Percentiles rank a stretch among this genome's conserved stretches.
These are phyloP conservation scores for Smittia sp. DNA, from an alignment of 2,888 invertebrate species.

Conservation along the genomic window DNA sequence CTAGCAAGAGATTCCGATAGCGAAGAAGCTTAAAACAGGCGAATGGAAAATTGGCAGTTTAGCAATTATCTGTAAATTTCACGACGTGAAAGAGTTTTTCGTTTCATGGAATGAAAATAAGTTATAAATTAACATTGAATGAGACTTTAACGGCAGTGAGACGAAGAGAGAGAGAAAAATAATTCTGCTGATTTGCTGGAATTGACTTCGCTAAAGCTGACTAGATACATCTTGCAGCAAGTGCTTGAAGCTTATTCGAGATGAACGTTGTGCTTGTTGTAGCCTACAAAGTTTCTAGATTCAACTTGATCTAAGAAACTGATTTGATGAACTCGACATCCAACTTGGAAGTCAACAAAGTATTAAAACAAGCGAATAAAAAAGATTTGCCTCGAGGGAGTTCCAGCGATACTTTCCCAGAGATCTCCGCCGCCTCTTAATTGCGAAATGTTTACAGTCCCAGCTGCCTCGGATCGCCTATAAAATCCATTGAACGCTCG, in stretches of 20 bases:
- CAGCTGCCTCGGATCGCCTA: background rate
- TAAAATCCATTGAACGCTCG: background rate
- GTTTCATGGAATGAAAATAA: slow-evolving; percentile 10
- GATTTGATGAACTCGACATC: too few relatives aligned
- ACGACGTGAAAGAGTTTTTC: slow-evolving; percentile 25
- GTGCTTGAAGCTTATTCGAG: too few relatives aligned
- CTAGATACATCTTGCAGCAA: too few relatives aligned
- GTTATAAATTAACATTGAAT: slow-evolving; percentile 32
- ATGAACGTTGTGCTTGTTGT: too few relatives aligned
- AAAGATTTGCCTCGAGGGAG: too few relatives aligned
- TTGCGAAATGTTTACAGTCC: background rate
- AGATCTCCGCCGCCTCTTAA: background rate
- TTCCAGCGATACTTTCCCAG: too few relatives aligned
- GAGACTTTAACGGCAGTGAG: slow-evolving; percentile 9
- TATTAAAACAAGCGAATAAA: too few relatives aligned
- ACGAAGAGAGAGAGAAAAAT: background rate
- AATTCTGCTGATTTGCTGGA: background rate
- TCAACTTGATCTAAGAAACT: too few relatives aligned
- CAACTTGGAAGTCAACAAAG: too few relatives aligned
- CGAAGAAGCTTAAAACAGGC: background rate
- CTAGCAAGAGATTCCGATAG: background rate
- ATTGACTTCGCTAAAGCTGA: background rate
- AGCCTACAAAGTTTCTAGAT: too few relatives aligned
- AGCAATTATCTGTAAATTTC: slow-evolving; percentile 30
- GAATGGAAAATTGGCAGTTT: slow-evolving; percentile 20